Base-by-base conservation (phyloP, 1,140 invertebrate species). In the Brachionus manjavacas region DNA sequence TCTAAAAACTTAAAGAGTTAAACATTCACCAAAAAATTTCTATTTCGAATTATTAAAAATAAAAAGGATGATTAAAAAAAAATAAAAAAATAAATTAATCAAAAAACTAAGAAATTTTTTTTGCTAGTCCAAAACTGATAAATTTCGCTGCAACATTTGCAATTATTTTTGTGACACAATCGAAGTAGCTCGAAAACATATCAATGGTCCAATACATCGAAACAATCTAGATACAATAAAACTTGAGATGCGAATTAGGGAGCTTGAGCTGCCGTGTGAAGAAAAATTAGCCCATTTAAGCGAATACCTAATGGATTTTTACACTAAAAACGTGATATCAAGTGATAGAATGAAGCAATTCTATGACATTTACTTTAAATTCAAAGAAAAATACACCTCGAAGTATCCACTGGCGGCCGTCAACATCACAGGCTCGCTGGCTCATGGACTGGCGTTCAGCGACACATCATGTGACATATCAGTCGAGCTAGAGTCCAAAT, bases 111-210 rank as follows among this genome's bases (percentile, higher is more conserved):
- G 8, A 12, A 46, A 46, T 4, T 46, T 4, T 46, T 46, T 46
- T 84, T 85, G 28, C 35, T 35, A 83, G 66, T 81, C 64, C 85
- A 87, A 87, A 9, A 86, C 86, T 83, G 89, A 88, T 46, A 86
- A 86, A 55, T 90, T 86, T 85, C 89, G 87, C 84, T 90, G 89
- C 86, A 87, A 88, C 20, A 85, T 90, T 12, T 90, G 89, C 87
- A 88, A 89, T 14, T 90, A 88, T 86, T 89, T 90, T 84, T 87
- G 89, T 86, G 87, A 89, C 83, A 86, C 70, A 28, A 74, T 87
- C 0, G 83, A 85, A 52, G 86, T 88, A 72, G 87, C 87, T 80
- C 81, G 86, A 78, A 86, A 86, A 46, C 89, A 90, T 80, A 86
- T 87, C 25, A 86, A 86, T 68, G 88, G 89, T 80, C 85, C 70